Conservation (phyloP, 92 coral and sea anemone species). For the Epizoanthus fatuus region DNA sequence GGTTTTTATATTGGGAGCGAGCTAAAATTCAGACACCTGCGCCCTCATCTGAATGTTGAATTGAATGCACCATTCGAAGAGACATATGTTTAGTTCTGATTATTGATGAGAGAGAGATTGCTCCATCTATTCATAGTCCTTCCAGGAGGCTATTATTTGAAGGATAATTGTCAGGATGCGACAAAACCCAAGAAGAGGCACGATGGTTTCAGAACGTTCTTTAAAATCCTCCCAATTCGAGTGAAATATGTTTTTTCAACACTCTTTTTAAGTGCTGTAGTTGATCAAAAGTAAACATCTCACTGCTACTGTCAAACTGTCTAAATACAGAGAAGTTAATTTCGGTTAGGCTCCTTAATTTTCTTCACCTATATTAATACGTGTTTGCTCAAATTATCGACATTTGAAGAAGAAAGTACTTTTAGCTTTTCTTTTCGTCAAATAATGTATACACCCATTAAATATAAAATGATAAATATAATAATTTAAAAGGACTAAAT, state of each 20-base stretch:
- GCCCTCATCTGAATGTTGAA: neutral
- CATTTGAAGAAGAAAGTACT: neutral
- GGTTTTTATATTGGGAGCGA: neutral
- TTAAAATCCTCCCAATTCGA: neutral
- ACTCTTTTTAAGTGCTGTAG: neutral
- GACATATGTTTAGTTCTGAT: neutral
- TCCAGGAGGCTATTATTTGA: neutral
- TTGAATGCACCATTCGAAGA: neutral
- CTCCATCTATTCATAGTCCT: neutral
- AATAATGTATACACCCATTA: neutral
- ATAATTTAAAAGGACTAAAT: conserved; percentile 9
- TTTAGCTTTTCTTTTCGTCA: neutral
- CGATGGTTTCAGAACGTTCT: neutral
- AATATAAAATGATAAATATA: neutral
- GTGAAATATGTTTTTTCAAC: too few relatives aligned
- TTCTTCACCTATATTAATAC: neutral
- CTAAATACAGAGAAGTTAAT: neutral
- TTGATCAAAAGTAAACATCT: neutral
- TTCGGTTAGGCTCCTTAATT: neutral
- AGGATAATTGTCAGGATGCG: neutral
- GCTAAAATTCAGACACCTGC: neutral
- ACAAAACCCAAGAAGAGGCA: neutral
- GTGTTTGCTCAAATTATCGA: conserved; percentile 26
- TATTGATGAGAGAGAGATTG: neutral
- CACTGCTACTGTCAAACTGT: neutral